These are phyloP conservation scores for Lochmaea capreae DNA, from an alignment of 2,888 invertebrate species.

Conservation along the genomic window DNA sequence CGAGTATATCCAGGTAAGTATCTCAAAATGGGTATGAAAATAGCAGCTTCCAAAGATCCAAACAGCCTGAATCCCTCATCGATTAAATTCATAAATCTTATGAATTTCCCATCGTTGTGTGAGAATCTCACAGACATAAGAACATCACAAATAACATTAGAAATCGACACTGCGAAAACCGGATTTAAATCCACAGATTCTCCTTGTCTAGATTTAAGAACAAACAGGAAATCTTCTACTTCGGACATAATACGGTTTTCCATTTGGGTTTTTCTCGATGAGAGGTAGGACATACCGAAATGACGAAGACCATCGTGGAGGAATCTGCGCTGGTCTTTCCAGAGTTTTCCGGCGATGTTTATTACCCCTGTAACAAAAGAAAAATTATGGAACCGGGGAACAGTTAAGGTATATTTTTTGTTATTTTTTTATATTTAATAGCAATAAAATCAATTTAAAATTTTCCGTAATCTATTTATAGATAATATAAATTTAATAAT, in stretches of 20 bases:
- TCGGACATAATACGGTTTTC: constrained; percentile 87
- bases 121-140: constrained; percentile 90
- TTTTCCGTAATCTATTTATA: too few species aligned
- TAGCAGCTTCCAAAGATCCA: constrained; percentile 83
- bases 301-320: constrained; percentile 85
- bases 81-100: constrained; percentile 84
- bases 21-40: constrained; percentile 84
- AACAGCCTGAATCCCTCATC: constrained; percentile 92
- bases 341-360: constrained; percentile 88
- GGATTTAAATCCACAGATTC: constrained; percentile 80
- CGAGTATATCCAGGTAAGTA: constrained; percentile 70
- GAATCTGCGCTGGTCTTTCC: constrained; percentile 91
- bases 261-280: constrained; percentile 83
- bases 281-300: constrained; percentile 90
- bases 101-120: constrained; percentile 81
- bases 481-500: too few species aligned
- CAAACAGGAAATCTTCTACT: constrained; percentile 79
- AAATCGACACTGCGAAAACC: constrained; percentile 82
- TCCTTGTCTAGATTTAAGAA: constrained; percentile 74
- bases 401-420: background rate
- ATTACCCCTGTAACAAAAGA: constrained; percentile 78
- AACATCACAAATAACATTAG: constrained; percentile 91
- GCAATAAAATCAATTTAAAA: too few species aligned
- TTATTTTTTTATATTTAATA: too few species aligned
- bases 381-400: background rate